Evolutionary conservation across 2,888 invertebrate genomes (phyloP).

Genomic region (Parnassius glacialis): DNA sequence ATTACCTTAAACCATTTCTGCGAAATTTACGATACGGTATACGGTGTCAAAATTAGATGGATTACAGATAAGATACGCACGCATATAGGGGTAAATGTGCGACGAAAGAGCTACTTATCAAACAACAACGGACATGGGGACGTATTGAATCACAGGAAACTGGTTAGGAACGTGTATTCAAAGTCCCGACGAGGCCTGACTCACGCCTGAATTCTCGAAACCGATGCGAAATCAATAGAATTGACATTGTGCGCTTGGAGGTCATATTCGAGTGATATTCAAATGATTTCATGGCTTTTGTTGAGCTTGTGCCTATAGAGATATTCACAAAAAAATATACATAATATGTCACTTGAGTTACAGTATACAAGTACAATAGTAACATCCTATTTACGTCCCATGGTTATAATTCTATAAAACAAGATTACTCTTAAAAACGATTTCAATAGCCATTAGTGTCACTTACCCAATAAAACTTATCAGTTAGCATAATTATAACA

Average conservation of each 20-base stretch:
- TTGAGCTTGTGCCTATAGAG: not conserved
- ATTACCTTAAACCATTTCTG: not conserved
- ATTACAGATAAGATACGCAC: not conserved
- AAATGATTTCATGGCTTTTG: not conserved
- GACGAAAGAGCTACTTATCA: slow-evolving; percentile 7
- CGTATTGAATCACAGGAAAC: slow-evolving; percentile 24
- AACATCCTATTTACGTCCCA: too few species aligned
- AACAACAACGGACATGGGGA: slow-evolving; percentile 4
- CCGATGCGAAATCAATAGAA: slow-evolving; percentile 15
- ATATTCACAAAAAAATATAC: too few species aligned
- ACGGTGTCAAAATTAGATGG: slow-evolving; percentile 3
- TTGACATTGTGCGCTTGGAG: not conserved
- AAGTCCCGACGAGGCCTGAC: slow-evolving; percentile 16
- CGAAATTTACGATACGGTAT: not conserved
- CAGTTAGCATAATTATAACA: too few species aligned
- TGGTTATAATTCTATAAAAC: too few species aligned
- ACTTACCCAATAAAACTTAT: too few species aligned
- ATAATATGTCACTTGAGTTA: too few species aligned
- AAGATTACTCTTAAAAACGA: too few species aligned
- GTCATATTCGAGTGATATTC: not conserved
- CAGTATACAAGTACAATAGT: too few species aligned
- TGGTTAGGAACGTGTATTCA: slow-evolving; percentile 9
- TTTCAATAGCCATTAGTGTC: too few species aligned
- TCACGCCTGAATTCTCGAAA: slow-evolving; percentile 19
- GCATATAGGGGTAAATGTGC: not conserved